These are phyloP conservation scores for Callinectes sapidus DNA, from an alignment of 2,888 invertebrate genomes.

Conservation along the genomic window DNA sequence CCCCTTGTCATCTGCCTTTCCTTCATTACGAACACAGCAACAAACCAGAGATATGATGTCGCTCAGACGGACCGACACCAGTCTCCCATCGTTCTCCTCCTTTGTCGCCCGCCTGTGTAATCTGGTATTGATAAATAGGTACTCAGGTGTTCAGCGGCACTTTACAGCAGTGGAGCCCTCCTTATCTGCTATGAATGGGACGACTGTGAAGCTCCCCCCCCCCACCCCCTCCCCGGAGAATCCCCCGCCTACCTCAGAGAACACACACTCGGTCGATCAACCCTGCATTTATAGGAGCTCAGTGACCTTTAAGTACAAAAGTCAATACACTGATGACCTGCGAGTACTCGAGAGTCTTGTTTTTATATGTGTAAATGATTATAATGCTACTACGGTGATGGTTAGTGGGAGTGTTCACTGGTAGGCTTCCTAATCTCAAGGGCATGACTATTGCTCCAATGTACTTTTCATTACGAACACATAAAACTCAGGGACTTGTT, in stretches of 20 bases:
- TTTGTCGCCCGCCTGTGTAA: slow-evolving; percentile 35
- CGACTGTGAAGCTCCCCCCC: slow-evolving; percentile 28
- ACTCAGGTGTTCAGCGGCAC: slow-evolving; percentile 11
- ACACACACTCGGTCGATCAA: slow-evolving; percentile 8
- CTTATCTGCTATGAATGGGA: slow-evolving; percentile 45
- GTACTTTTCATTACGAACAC: neutral
- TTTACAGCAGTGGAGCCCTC: neutral
- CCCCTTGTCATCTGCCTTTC: neutral
- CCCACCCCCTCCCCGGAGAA: neutral
- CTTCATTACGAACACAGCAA: slow-evolving; percentile 11
- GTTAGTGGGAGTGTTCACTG: neutral
- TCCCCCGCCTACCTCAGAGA: neutral
- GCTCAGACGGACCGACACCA: slow-evolving; percentile 20
- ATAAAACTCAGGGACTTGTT: neutral
- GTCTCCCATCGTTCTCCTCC: neutral
- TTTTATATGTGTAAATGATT: neutral
- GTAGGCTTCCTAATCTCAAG: neutral
- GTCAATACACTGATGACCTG: neutral
- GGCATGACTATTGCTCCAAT: neutral
- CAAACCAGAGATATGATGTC: slow-evolving; percentile 27
- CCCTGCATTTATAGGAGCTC: neutral
- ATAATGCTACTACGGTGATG: neutral
- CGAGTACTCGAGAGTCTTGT: neutral
- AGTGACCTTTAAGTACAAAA: slow-evolving; percentile 4
- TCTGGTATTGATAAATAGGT: slow-evolving; percentile 39